A percentile compares a stretch with the other conserved stretches of the same genome.
phyloP scores from a whole-genome alignment of 2,797 vertebrate genomes.

The Cossypha heuglini region DNA sequence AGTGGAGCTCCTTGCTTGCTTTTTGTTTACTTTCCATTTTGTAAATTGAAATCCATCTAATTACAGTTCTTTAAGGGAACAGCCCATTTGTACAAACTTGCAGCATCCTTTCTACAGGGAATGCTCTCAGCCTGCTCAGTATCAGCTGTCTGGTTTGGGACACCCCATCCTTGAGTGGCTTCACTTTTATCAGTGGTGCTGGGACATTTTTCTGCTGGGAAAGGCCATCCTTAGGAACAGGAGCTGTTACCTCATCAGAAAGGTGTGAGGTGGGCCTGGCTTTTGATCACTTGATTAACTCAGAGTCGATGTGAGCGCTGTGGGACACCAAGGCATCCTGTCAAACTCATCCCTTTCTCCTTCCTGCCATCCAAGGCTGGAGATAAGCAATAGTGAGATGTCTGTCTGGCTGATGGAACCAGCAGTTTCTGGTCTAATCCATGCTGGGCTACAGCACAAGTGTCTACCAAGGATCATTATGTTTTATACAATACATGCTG shows the following conservation, averaged over 20 bases:
- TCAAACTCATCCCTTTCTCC: constrained; percentile 38
- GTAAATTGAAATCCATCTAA: not conserved
- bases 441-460: not conserved
- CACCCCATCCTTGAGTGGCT: not conserved
- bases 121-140: not conserved
- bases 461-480: not conserved
- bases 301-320: not conserved
- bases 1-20: not conserved
- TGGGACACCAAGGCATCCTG: not conserved
- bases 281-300: not conserved
- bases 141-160: not conserved
- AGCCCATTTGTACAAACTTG: not conserved
- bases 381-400: constrained; percentile 56
- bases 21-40: not conserved
- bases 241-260: not conserved
- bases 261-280: not conserved
- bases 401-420: constrained; percentile 58
- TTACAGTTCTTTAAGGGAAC: not conserved
- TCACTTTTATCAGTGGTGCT: not conserved
- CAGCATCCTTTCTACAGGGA: not conserved
- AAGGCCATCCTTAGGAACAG: constrained; percentile 18
- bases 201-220: constrained; percentile 1
- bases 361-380: constrained; percentile 41
- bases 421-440: constrained; percentile 63
- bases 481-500: constrained; percentile 30